Base-by-base conservation (phyloP, 2,888 invertebrate genomes). In the Leucophenga montana region DNA sequence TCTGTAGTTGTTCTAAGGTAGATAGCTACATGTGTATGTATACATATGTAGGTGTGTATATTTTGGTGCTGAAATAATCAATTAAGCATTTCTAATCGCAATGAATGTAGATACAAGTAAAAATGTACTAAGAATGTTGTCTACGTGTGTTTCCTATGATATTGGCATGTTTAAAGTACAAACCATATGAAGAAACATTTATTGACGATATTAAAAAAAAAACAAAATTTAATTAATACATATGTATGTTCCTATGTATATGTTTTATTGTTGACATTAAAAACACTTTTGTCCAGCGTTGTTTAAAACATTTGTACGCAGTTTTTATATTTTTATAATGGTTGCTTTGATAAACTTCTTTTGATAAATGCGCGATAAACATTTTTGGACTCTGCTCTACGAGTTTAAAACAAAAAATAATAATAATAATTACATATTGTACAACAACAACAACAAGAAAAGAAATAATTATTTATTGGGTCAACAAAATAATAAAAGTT, bases 281-380 rank as follows among this genome's bases (percentile, higher is more conserved):
- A 11, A 61, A 57, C 67, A 69, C 70, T 39, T 39, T 39, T 33
- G 3, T 33, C 8, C 33, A 33, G n/a, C n/a, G n/a, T n/a, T 33
- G 3, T 33, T 33, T 33, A 33, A 33, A 33, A 5, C 3, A 5
- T 33, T 33, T 33, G 33, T 33, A 33, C 8, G 33, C 33, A 5
- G 3, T 33, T 33, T 3, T 33, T 33, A 33, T 33, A 5, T 33
- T 3, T 33, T 33, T 33, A 5, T 33, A 5, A 33, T 33, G 33
- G 8, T n/a, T n/a, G 33, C 8, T 33, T 3, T 39, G 39, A 39
- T 39, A 39, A 39, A 39, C 39, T 3, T 39, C 39, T 39, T 39
- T 39, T 39, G 39, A 39, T 39, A 39, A 39, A 39, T 39, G 39
- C 39, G 39, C 39, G 39, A 39, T 39, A 39, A 5, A 39, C 5